Evolutionary conservation across 2,888 invertebrate genomes (phyloP).

Genomic region (Lepidocyrtinus sp.): DNA sequence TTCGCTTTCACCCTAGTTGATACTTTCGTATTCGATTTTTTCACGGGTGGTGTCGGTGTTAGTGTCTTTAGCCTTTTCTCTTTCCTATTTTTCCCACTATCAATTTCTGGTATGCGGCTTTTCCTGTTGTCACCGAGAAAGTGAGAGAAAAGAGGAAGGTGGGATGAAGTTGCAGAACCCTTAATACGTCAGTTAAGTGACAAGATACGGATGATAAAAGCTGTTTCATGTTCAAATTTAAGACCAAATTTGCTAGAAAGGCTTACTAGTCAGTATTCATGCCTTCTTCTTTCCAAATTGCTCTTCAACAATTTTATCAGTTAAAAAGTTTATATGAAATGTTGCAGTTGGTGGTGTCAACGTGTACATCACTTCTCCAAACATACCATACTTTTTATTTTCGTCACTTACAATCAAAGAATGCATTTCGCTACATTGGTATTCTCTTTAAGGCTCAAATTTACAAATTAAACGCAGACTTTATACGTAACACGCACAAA

Average conservation of each 20-base stretch:
- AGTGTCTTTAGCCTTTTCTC: background rate
- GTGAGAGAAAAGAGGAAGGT: slow-evolving; percentile 35
- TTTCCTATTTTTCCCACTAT: slow-evolving; percentile 21
- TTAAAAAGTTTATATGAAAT: background rate
- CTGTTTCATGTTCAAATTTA: slow-evolving; percentile 69
- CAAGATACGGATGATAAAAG: slow-evolving; percentile 69
- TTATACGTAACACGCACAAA: too few relatives aligned
- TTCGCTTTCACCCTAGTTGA: too few relatives aligned
- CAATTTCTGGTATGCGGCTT: slow-evolving; percentile 55
- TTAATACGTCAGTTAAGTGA: slow-evolving; percentile 62
- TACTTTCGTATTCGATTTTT: slow-evolving; percentile 17
- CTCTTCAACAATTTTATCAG: background rate
- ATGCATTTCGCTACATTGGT: background rate
- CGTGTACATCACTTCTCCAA: background rate
- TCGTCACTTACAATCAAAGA: background rate
- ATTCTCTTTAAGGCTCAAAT: too few relatives aligned
- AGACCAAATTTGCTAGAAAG: slow-evolving; percentile 58
- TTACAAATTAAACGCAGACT: too few relatives aligned
- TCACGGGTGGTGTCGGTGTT: slow-evolving; percentile 24
- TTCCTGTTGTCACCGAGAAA: slow-evolving; percentile 51
- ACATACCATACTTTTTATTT: background rate
- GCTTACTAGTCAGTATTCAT: slow-evolving; percentile 41
- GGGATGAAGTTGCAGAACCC: slow-evolving; percentile 59
- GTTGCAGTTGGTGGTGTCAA: background rate
- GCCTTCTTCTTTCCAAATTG: slow-evolving; percentile 25